Base-by-base conservation (phyloP, 2,888 invertebrate species). In the Patella ulyssiponensis region DNA sequence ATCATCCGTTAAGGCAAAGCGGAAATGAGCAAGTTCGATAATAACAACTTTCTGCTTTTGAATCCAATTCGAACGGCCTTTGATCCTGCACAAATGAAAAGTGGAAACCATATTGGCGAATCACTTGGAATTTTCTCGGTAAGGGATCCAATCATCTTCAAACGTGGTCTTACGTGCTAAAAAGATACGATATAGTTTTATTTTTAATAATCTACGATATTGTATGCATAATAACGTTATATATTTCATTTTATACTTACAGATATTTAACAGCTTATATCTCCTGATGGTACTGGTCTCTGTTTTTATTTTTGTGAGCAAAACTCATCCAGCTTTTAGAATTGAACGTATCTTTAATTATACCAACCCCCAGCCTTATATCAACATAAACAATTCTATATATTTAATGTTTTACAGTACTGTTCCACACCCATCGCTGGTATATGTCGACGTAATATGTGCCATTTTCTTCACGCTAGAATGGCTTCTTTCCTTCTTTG, bases 181-280 rank as follows among this genome's bases (percentile, higher is more conserved):
- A 27, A 27, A 27, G 27, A 27, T 9, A 44, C 44, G 9, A 44
- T 44, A 5, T 44, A 44, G 33, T 33, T 33, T 33, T 33, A 27
- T 5, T 33, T 33, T 33, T 33, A 0, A 33, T 33, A 33, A 33
- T 33, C 33, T 33, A 33, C 4, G 33, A 33, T 33, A 33, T 33
- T 33, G 4, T 44, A 44, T 44, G 44, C 33, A 33, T 0, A 33
- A 33, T 70, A 23, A 71, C 56, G 52, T 64, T n/a, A 1, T 17
- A 15, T 69, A 0, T 52, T 53, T 53, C 11, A 78, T 2, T 64
- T 71, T 27, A 27, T 69, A 20, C 27, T 80, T 82, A 56, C 84
- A 85, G 85, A 69, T 79, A 9, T 85, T 78, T 78, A 81, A 78
- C n/a, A 64, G 81, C 44, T 12, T 82, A 14, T 82, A 82, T 58